These are phyloP conservation scores for Platichthys stellatus DNA, from an alignment of 2,113 vertebrate species.

Conservation along the genomic window DNA sequence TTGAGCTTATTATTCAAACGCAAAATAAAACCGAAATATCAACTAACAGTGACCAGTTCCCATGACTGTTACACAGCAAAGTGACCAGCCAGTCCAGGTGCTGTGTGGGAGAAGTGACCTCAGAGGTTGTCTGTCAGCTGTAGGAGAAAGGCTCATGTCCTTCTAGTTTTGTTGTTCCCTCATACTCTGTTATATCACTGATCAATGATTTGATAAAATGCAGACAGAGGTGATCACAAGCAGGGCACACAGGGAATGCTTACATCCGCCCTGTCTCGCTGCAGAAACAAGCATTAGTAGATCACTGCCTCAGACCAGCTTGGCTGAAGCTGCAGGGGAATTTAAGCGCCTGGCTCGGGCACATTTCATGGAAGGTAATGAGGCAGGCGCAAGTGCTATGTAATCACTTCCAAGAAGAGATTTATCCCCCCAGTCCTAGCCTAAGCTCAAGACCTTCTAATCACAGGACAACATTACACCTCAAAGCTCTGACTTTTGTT, in stretches of 20 bases:
- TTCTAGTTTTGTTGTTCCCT: background rate
- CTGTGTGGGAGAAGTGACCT: background rate
- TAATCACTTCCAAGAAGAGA: slow-evolving; percentile 16
- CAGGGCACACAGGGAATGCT: background rate
- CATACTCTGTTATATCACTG: background rate
- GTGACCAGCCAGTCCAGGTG: too few relatives aligned
- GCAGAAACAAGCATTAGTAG: background rate
- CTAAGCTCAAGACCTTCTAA: background rate
- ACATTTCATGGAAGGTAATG: slow-evolving; percentile 9
- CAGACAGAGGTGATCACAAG: background rate
- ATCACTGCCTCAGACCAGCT: background rate
- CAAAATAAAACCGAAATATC: too few relatives aligned
- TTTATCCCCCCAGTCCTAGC: background rate
- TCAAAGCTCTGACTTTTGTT: background rate
- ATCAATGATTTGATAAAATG: background rate
- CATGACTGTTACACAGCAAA: too few relatives aligned
- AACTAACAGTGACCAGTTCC: too few relatives aligned
- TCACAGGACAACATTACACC: background rate
- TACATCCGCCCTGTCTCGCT: background rate
- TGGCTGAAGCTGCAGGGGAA: background rate
- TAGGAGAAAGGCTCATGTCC: background rate
- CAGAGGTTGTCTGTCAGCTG: background rate
- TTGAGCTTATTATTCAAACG: too few relatives aligned
- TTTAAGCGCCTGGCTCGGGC: background rate
- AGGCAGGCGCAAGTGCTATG: background rate